Evolutionary conservation across 2,888 invertebrate species (phyloP).

Genomic region (Doris montereyensis): DNA sequence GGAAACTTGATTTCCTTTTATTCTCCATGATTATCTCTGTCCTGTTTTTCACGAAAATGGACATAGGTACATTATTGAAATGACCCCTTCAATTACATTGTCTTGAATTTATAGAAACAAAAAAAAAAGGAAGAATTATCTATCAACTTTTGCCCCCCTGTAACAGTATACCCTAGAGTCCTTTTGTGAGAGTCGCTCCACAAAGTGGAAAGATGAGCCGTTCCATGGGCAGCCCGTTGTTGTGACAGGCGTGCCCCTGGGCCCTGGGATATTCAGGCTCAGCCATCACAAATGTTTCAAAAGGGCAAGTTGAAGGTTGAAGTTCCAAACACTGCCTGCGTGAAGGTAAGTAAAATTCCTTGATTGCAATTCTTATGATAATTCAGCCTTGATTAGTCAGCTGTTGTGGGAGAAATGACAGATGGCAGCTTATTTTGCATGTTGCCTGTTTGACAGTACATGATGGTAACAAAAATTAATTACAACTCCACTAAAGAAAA

Average conservation of each 20-base stretch:
- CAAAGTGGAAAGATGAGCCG: slow-evolving; percentile 75
- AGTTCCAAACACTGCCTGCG: slow-evolving; percentile 76
- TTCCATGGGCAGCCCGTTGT: slow-evolving; percentile 69
- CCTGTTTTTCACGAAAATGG: too few species aligned
- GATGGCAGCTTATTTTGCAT: too few species aligned
- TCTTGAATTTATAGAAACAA: neutral
- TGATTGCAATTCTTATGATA: too few species aligned
- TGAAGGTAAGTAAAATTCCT: slow-evolving; percentile 73
- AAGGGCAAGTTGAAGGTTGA: slow-evolving; percentile 73
- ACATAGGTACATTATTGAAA: too few species aligned
- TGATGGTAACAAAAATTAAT: too few species aligned
- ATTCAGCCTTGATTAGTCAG: too few species aligned
- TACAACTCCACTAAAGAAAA: too few species aligned
- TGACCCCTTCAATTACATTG: too few species aligned
- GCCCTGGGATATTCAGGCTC: slow-evolving; percentile 75
- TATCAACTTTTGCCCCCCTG: neutral
- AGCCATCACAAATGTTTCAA: slow-evolving; percentile 72
- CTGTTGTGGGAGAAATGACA: too few species aligned
- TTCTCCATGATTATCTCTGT: too few species aligned
- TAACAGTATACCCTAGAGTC: slow-evolving; percentile 76
- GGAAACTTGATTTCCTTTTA: too few species aligned
- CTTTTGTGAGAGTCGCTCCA: slow-evolving; percentile 75
- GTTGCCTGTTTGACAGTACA: too few species aligned
- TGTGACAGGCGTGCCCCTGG: slow-evolving; percentile 64
- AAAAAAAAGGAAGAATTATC: neutral